Base-by-base conservation (phyloP, 1,140 invertebrate genomes). In the Tribolium madens region DNA sequence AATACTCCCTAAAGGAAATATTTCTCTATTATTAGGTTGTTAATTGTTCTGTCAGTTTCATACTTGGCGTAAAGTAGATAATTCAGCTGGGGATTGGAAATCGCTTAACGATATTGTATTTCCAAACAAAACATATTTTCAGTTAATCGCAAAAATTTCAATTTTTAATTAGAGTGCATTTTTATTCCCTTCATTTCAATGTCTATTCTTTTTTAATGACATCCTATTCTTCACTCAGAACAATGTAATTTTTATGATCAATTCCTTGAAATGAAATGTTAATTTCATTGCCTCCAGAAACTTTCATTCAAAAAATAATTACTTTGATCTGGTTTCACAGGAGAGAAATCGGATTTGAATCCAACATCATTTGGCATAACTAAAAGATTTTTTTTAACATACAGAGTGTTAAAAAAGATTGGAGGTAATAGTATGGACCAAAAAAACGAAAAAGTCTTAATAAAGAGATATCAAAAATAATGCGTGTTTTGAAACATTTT, bases 11-110 rank as follows among this genome's bases (percentile, higher is more conserved):
- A 2, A 18, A 64, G n/a, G n/a, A 26, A 33, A 33, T 14, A 64
- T 64, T 9, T 64, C 57, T 64, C 12, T 33, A 64, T 64, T 64
- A 64, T 64, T 64, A n/a, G 57, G 1, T 15, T 26, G 57, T 64
- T 64, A 64, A 64, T 64, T 64, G 57, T 64, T 26, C 57, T 64
- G 57, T 64, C 57, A 64, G 26, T 64, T 64, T 42, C 57, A 64
- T 42, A 64, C 52, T 57, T 57, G 52, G 17, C 52, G 52, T 26
- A 57, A 57, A 57, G 5, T 26, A 33, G 57, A 64, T 64, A 64
- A 64, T 64, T 26, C 57, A 42, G 31, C 36, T 64, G 57, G 57
- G 26, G 26, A 64, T 64, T 64, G 57, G 26, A 64, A 64, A 64
- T 64, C 57, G 57, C 57, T 60, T 60, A 64, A 64, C 18, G 18